A percentile compares a stretch with the other conserved stretches of the same genome.
Evolutionary conservation across 2,797 vertebrate species (phyloP).

Genomic region (Rhabdomys pumilio): DNA sequence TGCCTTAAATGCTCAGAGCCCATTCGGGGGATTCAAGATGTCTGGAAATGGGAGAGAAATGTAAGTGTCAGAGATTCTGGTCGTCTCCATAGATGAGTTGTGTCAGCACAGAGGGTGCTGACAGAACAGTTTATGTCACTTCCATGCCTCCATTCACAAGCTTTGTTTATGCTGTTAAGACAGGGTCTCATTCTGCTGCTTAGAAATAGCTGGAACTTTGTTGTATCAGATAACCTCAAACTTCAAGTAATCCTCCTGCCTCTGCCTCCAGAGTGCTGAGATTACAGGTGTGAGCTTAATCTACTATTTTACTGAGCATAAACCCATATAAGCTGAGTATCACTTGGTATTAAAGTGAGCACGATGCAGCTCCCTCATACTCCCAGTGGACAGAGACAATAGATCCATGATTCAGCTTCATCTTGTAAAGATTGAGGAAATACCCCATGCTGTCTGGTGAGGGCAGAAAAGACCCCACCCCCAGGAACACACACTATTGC

Average conservation of each 20-base stretch:
- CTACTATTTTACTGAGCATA: neutral
- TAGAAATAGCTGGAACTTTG: neutral
- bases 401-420: neutral
- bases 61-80: constrained; percentile 91
- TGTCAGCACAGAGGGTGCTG: neutral
- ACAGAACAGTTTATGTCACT: neutral
- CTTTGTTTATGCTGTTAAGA: neutral
- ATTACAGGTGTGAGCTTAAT: neutral
- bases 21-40: constrained; percentile 99
- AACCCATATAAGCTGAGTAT: neutral
- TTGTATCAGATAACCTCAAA: neutral
- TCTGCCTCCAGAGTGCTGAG: neutral
- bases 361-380: neutral
- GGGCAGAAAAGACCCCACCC: constrained; percentile 37
- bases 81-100: neutral
- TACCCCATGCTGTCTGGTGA: neutral
- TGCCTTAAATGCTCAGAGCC: constrained; percentile 98
- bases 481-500: neutral
- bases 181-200: neutral
- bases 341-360: neutral
- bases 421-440: neutral
- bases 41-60: constrained; percentile 99
- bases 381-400: neutral
- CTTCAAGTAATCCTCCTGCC: neutral
- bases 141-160: neutral